Base-by-base conservation (phyloP, 2,113 vertebrate species). In the Geococcyx californianus region DNA sequence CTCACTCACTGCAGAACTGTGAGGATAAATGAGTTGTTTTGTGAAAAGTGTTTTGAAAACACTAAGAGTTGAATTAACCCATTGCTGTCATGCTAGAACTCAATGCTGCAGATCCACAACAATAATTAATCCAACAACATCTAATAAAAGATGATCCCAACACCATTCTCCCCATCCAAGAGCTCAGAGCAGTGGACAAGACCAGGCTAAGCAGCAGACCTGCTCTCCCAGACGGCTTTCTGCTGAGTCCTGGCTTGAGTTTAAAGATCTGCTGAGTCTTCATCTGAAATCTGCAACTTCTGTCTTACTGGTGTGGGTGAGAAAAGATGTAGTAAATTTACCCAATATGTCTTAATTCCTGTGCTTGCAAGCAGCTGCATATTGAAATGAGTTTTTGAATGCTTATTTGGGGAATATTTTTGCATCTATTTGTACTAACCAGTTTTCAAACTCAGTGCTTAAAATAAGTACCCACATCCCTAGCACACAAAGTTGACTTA, bases 351-450 rank as follows among this genome's bases (percentile, higher is more conserved):
- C 84, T 93, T 94, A 96, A 96, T 96, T 92, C 74, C 68, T 67
- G 38, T 84, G 84, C 89, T 95, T 94, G 87, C 74, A 93, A 92
- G 84, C 95, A 95, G 95, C 93, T 94, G 95, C 86, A 91, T 68
- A 94, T 60, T 96, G 69, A 96, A 96, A 92, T 86, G 74, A 92
- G 52, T 4, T 75, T 92, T 29, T 93, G 88, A 95, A 90, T 86
- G 59, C 80, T 96, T 96, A 95, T 97, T 96, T 97, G 94, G 94
- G 89, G 84, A 95, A 95, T 93, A 96, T 90, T 94, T 97, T 96
- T 96, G 84, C 94, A 81, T 93, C 42, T 63, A 87, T 93, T 94
- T 89, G 86, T 88, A 78, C 60, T 95, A 96, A 84, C 86, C 60
- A 84, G 56, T 91, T 96, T 97, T 91, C 86, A 81, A 68, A 82